Percentiles rank a stretch among this genome's conserved stretches.
These are phyloP conservation scores for Linyphia triangularis DNA, from an alignment of 2,888 invertebrate species.

Conservation along the genomic window DNA sequence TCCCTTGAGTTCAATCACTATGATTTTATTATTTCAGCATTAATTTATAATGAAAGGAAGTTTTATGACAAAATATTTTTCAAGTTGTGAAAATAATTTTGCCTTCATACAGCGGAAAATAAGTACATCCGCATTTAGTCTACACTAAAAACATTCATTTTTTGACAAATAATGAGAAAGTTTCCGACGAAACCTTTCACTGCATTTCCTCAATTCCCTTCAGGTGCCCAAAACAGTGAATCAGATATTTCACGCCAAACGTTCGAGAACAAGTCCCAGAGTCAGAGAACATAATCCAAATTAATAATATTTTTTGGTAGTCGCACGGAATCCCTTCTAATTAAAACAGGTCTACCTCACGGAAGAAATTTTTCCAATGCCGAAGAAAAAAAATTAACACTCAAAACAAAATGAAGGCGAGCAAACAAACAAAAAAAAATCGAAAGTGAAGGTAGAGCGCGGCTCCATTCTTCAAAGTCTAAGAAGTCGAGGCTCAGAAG, in stretches of 20 bases:
- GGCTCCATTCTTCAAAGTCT: slow-evolving; percentile 67
- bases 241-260: slow-evolving; percentile 47
- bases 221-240: slow-evolving; percentile 20
- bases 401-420: slow-evolving; percentile 4
- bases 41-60: too few species aligned
- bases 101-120: too few species aligned
- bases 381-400: not conserved
- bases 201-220: slow-evolving; percentile 26
- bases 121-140: too few species aligned
- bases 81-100: too few species aligned
- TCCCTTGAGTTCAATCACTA: too few species aligned
- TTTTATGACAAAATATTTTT: too few species aligned
- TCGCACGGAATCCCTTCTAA: slow-evolving; percentile 61
- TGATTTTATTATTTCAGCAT: too few species aligned
- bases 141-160: too few species aligned
- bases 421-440: slow-evolving; percentile 10
- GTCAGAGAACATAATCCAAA: slow-evolving; percentile 65
- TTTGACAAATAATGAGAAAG: slow-evolving; percentile 32
- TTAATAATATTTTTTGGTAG: slow-evolving; percentile 60
- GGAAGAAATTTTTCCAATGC: not conserved
- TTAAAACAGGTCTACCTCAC: slow-evolving; percentile 71
- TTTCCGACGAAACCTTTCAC: slow-evolving; percentile 1
- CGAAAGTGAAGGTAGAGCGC: slow-evolving; percentile 29
- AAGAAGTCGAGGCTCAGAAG: slow-evolving; percentile 56
- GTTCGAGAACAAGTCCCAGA: slow-evolving; percentile 38